Base-by-base conservation (phyloP, 2,797 vertebrate genomes). In the Schizothorax lantsangensis region DNA sequence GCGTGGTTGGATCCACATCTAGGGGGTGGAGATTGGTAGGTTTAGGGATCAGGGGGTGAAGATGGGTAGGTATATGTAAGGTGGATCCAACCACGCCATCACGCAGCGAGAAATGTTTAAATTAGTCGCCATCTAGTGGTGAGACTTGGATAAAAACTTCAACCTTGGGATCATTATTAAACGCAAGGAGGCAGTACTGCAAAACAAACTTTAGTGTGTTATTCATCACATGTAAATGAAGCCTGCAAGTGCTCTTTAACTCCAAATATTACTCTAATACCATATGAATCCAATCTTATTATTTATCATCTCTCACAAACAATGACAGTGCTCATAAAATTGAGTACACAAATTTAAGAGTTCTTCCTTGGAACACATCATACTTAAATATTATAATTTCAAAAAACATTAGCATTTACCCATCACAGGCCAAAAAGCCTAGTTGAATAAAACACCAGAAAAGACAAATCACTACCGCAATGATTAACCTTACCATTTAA, bases 141-240 rank as follows among this genome's bases (percentile, higher is more conserved):
- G 4, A 52, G 6, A 49, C 5, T 15, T 23, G 36, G 43, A 14
- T 38, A 33, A 33, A 40, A 19, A 9, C 40, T 62, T 23, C 9
- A 57, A 49, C 30, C 15, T 21, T 64, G 11, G 23, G 14, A 38
- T 66, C 6, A 77, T 49, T 11, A 52, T n/a, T n/a, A 74, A 69
- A 79, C 21, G 79, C 49, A 84, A 52, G 84, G 19, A 72, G 0
- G 12, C 85, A 11, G 19, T 38, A 38, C 88, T 88, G 89, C 62
- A 91, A 92, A 92, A 92, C 85, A 66, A 88, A 59, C 81, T 38
- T 75, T 38, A 85, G 45, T 79, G 30, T 90, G 30, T 91, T 88
- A 90, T 93, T 92, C 90, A 91, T 84, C 54, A 92, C 87, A 91
- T 2, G 30, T 30, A 30, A 30, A 30, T 73, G 80, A 88, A 92